Evolutionary conservation across 1,140 invertebrate genomes (phyloP), one percentile per base, ranked within the genome.

Genomic region (Ostrea denselamellosa): DNA sequence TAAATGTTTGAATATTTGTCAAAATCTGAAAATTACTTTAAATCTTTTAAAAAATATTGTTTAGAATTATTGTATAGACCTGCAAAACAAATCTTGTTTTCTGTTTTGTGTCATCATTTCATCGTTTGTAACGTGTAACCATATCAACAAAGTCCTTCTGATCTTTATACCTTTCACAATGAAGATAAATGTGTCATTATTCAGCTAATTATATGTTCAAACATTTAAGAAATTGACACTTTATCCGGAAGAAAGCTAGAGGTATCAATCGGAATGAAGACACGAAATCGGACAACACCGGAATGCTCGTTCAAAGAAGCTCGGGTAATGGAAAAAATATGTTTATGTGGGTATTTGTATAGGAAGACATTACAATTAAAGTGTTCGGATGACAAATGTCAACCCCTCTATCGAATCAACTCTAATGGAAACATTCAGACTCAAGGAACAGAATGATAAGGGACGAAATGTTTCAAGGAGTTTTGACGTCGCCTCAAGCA

Each of bases 111-210:
- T 44, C 34, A 44, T 44, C 34, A 25, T 77, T 77, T 12, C 28
- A 77, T 77, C 68, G 25, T 22, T 34, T 28, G 68, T 77, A 34
- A 25, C 14, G 12, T 34, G 68, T 77, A 28, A 17, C 25, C 68
- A 28, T 77, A 77, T 14, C 68, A 34, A 77, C 68, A 34, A 77
- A 77, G 12, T 34, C 68, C 28, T 77, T 10, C 68, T 10, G 14
- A 77, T 25, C 68, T 25, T 77, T 34, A 77, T 77, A 77, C 68
- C 68, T 77, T 77, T 77, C 68, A 77, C 68, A 77, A 77, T 25
- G 28, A 77, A 77, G 68, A 77, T 77, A 77, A 77, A 77, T 77
- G 68, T 77, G 68, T 77, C 68, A 77, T 77, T 77, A 77, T 77
- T 77, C 14, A 77, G 68, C 68, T 77, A 77, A 77, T 77, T 77